Base-by-base conservation (phyloP, 2,113 vertebrate species). In the Rhinolophus ferrumequinum region DNA sequence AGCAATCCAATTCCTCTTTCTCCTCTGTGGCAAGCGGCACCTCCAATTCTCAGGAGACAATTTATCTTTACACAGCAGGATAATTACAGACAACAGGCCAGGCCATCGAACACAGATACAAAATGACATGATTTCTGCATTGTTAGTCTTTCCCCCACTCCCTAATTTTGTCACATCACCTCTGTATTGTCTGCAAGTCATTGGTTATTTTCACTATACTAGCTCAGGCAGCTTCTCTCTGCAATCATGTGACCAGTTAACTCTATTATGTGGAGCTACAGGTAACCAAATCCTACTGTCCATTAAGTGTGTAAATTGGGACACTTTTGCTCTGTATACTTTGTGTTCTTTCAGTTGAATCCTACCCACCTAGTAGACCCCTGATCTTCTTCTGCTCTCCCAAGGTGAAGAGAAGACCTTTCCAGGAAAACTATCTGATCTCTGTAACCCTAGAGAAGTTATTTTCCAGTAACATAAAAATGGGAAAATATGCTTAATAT, bases 1-100 rank as follows among this genome's bases (percentile, higher is more conserved):
- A 91, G 75, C 64, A 92, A 90, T 80, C 38, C 72, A 91, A 30
- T 93, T 94, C 75, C 58, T 90, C 50, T 67, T 96, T 33, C 24
- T 88, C 94, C 81, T 84, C 75, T 95, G 30, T 54, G 82, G 69
- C 88, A 94, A 96, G 81, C 0, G 7, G 35, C 50, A 88, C 62
- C 50, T 47, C 62, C 75, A 44, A 6, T 38, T 69, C 60, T 72
- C 62, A 22, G 64, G 52, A 80, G 28, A 77, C 21, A 64, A 79
- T 86, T 94, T 73, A 62, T 79, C 77, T 87, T 89, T 83, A 18
- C 18, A 82, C 6, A 60, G n/a, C 47, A 58, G 77, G 30, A 58
- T 94, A 72, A 88, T 69, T 54, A 72, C 33, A 93, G 67, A 80
- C 44, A 81, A 35, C 66, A 70, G 72, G 38, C n/a, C 54, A 64